Base-by-base conservation (phyloP, 2,797 vertebrate genomes). In the Coilia nasus region DNA sequence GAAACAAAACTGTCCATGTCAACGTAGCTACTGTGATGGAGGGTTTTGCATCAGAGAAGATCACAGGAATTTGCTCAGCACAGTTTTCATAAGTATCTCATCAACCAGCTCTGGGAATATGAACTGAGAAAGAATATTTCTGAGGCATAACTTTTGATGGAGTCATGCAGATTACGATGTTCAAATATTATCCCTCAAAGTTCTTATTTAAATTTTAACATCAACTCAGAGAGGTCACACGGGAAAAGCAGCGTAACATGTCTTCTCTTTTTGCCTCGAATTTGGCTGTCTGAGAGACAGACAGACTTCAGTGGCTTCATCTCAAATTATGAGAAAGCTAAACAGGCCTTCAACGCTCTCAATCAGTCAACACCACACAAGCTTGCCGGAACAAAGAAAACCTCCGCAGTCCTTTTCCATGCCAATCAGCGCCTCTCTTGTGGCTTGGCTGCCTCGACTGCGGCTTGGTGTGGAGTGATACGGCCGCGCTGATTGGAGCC, bases 341-440 rank as follows among this genome's bases (percentile, higher is more conserved):
- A 78, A 78, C 71, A 78, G 71, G 71, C 71, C 71, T 78, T 78
- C 35, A 21, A 19, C 6, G 31, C 35, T 6, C 35, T 44, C 71
- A 78, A 78, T 78, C 71, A 44, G 71, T 78, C 71, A 41, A 41
- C 71, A 44, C 35, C 71, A 21, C 71, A 21, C 17, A 35, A 21
- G 71, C 15, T 31, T 0, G 6, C 35, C 21, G 71, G 71, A 78
- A 78, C 71, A 78, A 78, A 78, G 35, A 25, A 1, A 78, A 21
- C 71, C 71, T 44, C 17, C 6, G 6, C 71, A 44, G 71, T 21
- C 35, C 50, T 2, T 78, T 21, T 78, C 71, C 31, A 35, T 78
- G 71, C 71, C 71, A 78, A 78, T 78, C 71, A 78, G 17, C 15
- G 35, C 17, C 71, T 44, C 35, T 54, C 71, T 71, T 71, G 67